Evolutionary conservation across 2,888 invertebrate species (phyloP).

Genomic region (Drosophila fungiperda): DNA sequence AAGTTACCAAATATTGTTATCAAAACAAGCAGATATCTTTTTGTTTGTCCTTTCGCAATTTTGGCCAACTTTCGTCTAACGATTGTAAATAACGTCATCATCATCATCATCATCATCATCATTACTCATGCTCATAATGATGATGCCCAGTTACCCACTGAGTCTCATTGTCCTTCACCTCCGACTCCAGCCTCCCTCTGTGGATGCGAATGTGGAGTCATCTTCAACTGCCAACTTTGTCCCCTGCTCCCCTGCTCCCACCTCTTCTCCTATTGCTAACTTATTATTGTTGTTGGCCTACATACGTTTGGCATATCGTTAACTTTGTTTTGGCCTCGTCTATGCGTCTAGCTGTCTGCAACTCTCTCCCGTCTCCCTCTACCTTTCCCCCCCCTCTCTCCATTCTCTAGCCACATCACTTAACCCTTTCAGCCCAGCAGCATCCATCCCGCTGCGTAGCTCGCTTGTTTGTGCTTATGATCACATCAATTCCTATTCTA

Average conservation of each 20-base stretch:
- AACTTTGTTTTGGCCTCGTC: conserved; percentile 39
- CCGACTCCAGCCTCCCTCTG: background rate
- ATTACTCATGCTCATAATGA: conserved; percentile 30
- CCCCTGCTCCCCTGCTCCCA: background rate
- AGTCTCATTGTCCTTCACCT: conserved; percentile 18
- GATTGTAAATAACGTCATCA: conserved; percentile 17
- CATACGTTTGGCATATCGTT: conserved; percentile 59
- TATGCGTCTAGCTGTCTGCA: conserved; percentile 52
- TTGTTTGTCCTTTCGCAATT: conserved; percentile 37
- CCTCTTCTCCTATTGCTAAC: conserved; percentile 4
- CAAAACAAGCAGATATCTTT: conserved; percentile 37
- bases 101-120: conserved; percentile 12
- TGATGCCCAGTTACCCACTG: conserved; percentile 30
- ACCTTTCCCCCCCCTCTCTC: too few species aligned
- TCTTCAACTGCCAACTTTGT: conserved; percentile 23
- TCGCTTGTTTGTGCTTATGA: conserved; percentile 45
- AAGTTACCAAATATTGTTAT: conserved; percentile 40
- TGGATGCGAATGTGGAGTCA: background rate
- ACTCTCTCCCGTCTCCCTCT: background rate
- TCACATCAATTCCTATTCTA: conserved; percentile 54
- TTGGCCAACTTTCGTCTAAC: conserved; percentile 32
- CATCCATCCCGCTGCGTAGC: conserved; percentile 28
- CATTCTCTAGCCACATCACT: background rate
- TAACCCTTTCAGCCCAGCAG: conserved; percentile 35
- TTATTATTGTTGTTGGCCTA: conserved; percentile 45